These are phyloP conservation scores for Gastrophysa polygoni DNA, from an alignment of 2,888 invertebrate species.

Conservation along the genomic window DNA sequence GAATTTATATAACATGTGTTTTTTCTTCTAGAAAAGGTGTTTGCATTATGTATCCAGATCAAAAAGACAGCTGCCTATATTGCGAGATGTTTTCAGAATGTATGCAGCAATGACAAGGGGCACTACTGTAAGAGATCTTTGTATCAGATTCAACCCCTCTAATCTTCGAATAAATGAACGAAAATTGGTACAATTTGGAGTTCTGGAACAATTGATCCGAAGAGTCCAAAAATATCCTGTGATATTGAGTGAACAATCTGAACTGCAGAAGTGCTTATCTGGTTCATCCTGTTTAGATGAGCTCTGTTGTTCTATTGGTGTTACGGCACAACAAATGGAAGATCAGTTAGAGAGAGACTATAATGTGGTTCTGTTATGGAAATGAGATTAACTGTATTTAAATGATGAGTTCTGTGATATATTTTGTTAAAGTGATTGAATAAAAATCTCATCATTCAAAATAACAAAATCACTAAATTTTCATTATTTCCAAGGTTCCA, in stretches of 20 bases:
- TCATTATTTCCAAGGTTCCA: too few species aligned
- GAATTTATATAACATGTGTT: too few species aligned
- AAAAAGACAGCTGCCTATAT: slow-evolving; percentile 59
- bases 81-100: slow-evolving; percentile 66
- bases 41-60: slow-evolving; percentile 52
- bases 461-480: too few species aligned
- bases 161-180: slow-evolving; percentile 78
- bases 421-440: neutral
- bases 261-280: slow-evolving; percentile 72
- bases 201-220: slow-evolving; percentile 83
- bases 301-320: slow-evolving; percentile 84
- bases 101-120: slow-evolving; percentile 75
- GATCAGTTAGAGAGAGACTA: slow-evolving; percentile 84
- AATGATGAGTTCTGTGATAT: neutral
- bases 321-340: slow-evolving; percentile 77
- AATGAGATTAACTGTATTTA: slow-evolving; percentile 56
- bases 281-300: slow-evolving; percentile 85
- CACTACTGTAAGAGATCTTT: slow-evolving; percentile 72
- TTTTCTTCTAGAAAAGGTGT: slow-evolving; percentile 56
- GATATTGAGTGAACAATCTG: slow-evolving; percentile 47
- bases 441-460: too few species aligned
- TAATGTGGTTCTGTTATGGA: slow-evolving; percentile 81
- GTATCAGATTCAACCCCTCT: slow-evolving; percentile 73
- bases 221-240: slow-evolving; percentile 72
- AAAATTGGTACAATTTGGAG: slow-evolving; percentile 84